Evolutionary conservation across 2,113 vertebrate species (phyloP), one percentile per base, ranked within the genome.

Genomic region (Sigmodon hispidus): DNA sequence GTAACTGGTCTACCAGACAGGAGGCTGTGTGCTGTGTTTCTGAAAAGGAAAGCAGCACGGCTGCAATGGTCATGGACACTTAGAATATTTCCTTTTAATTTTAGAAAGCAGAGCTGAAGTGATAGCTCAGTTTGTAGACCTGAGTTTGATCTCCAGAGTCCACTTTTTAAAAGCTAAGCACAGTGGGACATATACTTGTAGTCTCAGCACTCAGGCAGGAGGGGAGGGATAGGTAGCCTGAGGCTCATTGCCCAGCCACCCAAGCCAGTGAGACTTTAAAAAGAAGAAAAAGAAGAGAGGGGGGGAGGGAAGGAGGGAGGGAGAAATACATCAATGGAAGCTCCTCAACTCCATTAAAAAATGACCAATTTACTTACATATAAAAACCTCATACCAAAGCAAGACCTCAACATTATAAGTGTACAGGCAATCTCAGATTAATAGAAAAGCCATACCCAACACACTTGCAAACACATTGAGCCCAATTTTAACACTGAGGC

Each of bases 361-460:
- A 83, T 17, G 24, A 55, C 9, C 3, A 40, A 90, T 83, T 90
- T 94, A 12, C 48, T 29, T 90, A 12, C 26, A 57, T 75, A 92
- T 10, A 67, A 81, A 92, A 72, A 89, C 8, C 13, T 95, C 19
- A 31, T 80, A 91, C 94, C 34, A 89, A 12, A 90, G 65, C 26
- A 86, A 87, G 73, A 63, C 17, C 50, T 73, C 63, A 59, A 95
- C 89, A 73, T 87, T 57, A 80, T 34, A 95, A 36, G 65, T 65
- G 83, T 90, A 29, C 4, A 73, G 26, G 5, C 1, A 57, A 55
- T 45, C 43, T 92, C 24, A 48, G 40, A 86, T 93, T 67, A 81
- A 57, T 2, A 85, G 29, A 29, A 34, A 17, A 48, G 31, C 29
- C 7, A 43, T 6, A 24, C 12, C 52, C 36, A 8, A 7, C 10